phyloP scores from a whole-genome alignment of 1,140 invertebrate species.

The Aphidius gifuensis region DNA sequence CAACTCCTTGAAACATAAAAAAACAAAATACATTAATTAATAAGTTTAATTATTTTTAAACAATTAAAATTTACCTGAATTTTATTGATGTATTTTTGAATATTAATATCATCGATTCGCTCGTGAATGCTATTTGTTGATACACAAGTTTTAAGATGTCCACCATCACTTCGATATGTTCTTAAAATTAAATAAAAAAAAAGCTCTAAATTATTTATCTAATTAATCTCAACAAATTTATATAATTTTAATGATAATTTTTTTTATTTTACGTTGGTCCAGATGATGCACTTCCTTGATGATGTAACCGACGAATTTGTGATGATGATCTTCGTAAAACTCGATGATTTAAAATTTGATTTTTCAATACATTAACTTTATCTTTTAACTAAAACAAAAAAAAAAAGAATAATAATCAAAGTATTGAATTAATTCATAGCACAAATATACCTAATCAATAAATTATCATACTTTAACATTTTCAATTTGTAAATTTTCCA shows the following conservation, averaged over 20 bases:
- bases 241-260: background rate
- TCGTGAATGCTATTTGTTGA: constrained; percentile 34
- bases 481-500: constrained; percentile 41
- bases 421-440: background rate
- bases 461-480: constrained; percentile 40
- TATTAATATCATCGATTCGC: constrained; percentile 32
- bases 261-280: constrained; percentile 35
- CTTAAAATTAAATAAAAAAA: constrained; percentile 27
- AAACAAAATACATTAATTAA: background rate
- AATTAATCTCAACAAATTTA: background rate
- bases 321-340: constrained; percentile 41
- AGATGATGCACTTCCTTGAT: constrained; percentile 30
- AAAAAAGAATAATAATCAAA: constrained; percentile 2
- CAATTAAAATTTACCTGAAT: constrained; percentile 36
- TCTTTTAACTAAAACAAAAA: constrained; percentile 43
- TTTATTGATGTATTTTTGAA: constrained; percentile 33
- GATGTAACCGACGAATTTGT: constrained; percentile 27
- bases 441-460: background rate
- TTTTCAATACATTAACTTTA: constrained; percentile 43
- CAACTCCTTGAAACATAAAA: constrained; percentile 33
- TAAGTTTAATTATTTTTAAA: constrained; percentile 2
- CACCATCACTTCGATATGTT: constrained; percentile 46
- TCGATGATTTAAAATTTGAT: constrained; percentile 46
- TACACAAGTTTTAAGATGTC: constrained; percentile 33
- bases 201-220: background rate